Percentiles rank a stretch among this genome's conserved stretches.
phyloP scores from a whole-genome alignment of 2,888 invertebrate species.

The Keiferia lycopersicella region DNA sequence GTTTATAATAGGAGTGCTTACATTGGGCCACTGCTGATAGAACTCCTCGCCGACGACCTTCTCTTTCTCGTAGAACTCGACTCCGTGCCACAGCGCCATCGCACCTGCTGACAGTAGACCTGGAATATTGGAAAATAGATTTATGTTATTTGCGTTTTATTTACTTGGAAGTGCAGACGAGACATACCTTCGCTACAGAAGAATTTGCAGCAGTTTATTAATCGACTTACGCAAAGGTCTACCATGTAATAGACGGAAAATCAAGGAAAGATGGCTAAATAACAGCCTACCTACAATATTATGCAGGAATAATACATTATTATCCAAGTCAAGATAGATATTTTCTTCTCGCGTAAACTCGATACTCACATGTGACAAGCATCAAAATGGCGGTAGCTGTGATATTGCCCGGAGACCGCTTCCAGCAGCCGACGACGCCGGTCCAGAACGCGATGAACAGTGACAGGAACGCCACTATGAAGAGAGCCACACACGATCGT shows the following conservation, averaged over 20 bases:
- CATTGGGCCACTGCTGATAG: constrained; percentile 95
- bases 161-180: not conserved
- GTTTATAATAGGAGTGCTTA: constrained; percentile 68
- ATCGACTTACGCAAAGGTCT: no score
- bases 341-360: no score
- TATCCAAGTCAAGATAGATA: no score
- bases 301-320: no score
- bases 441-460: constrained; percentile 97
- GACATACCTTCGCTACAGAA: no score
- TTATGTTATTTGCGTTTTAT: no score
- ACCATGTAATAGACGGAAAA: no score
- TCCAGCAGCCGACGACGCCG: constrained; percentile 98
- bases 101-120: constrained; percentile 95
- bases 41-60: constrained; percentile 95
- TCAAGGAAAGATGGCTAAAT: no score
- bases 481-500: constrained; percentile 95
- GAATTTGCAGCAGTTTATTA: no score
- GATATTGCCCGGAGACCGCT: constrained; percentile 95
- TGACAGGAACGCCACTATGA: constrained; percentile 94
- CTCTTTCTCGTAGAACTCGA: constrained; percentile 97
- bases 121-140: constrained; percentile 55
- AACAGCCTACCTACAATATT: no score
- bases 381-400: constrained; percentile 96
- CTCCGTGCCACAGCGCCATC: constrained; percentile 98
- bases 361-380: constrained; percentile 90